Evolutionary conservation across 2,888 invertebrate genomes (phyloP).

Genomic region (Epinotia ramella): DNA sequence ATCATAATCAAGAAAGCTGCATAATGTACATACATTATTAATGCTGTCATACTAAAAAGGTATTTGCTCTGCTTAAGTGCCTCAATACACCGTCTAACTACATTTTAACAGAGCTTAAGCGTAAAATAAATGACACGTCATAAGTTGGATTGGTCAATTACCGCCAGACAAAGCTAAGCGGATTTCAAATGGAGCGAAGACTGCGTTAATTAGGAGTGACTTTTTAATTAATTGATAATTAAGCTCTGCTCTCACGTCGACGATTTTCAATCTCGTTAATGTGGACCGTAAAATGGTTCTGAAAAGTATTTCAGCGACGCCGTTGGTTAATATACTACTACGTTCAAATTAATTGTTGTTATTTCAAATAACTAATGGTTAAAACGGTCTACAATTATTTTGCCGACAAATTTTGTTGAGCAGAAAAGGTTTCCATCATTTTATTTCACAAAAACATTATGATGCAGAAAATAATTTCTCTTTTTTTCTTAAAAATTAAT

Average conservation of each 20-base stretch:
- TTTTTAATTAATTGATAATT: constrained; percentile 41
- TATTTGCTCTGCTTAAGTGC: background rate
- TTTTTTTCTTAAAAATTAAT: no score
- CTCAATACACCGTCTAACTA: background rate
- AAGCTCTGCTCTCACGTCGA: constrained; percentile 11
- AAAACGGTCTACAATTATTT: no score
- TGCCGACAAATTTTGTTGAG: no score
- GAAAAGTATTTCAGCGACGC: background rate
- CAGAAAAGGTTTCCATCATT: no score
- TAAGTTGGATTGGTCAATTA: constrained; percentile 25
- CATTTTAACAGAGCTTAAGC: background rate
- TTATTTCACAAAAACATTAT: no score
- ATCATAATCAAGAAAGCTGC: background rate
- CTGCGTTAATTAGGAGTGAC: constrained; percentile 31
- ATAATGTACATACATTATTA: background rate
- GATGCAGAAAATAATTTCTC: no score
- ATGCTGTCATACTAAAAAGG: background rate
- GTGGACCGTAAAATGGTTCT: background rate
- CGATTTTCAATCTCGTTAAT: constrained; percentile 23
- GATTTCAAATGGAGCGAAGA: constrained; percentile 32
- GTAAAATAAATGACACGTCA: constrained; percentile 28
- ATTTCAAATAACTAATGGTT: no score
- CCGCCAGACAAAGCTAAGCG: constrained; percentile 31
- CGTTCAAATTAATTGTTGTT: background rate
- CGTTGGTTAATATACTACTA: background rate